Base-by-base conservation (phyloP, 2,797 vertebrate species). In the Sebastes trivittatus region DNA sequence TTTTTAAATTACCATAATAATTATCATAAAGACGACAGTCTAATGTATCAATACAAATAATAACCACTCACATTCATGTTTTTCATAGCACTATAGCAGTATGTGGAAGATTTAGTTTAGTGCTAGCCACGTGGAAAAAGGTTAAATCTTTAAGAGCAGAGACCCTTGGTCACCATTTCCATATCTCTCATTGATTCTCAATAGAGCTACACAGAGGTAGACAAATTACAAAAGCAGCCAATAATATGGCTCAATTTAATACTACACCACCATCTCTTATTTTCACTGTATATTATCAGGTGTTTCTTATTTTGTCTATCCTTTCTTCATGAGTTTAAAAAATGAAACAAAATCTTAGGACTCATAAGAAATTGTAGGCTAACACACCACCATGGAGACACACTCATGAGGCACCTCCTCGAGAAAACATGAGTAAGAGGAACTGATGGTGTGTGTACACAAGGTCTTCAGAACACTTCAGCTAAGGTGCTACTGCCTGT, bases 401-500 rank as follows among this genome's bases (percentile, higher is more conserved):
- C 63, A 87, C 91, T 63, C 88, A 95, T 93, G 93, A 94, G 94
- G 94, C 95, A 93, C 90, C 77, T 87, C 84, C 89, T 72, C 2
- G 78, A 78, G 92, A 94, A 94, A 94, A 93, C 93, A 90, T 91
- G 88, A 95, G 94, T 95, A 92, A 94, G 92, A 91, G 93, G 96
- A 95, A 91, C 93, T 93, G 95, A 96, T 95, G 92, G 84, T 81
- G 93, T 96, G 96, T 97, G 95, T 95, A 84, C 84, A 68, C 84
- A 18, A 67, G 84, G 84, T 93, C 93, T 75, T 93, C 94, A 90
- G 93, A 92, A 86, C 92, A 92, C 91, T 87, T 95, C 95, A 94
- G 93, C 92, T 34, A 90, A 96, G 96, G 95, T 95, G 96, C 95
- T 93, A 87, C 93, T 91, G 95, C 96, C 95, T 93, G 97, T 98